Evolutionary conservation across 2,113 vertebrate species (phyloP), one percentile per base, ranked within the genome.

Genomic region (Eudyptes chrysolophus): DNA sequence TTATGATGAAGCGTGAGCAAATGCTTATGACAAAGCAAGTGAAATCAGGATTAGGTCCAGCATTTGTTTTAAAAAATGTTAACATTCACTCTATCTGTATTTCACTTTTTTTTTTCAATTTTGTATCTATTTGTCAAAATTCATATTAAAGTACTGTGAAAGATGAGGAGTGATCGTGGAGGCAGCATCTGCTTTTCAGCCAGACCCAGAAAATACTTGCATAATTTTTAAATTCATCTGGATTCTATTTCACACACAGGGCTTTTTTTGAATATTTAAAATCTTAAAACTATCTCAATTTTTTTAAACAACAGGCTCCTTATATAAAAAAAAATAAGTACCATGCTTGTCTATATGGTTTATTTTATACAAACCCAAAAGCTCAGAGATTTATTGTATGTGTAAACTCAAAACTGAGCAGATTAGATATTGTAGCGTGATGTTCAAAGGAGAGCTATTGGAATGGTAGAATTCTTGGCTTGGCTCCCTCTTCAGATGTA

Each of bases 401-500:
- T 54, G 78, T 78, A 93, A 97, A 96, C 80, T 96, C 89, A 96
- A 97, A 97, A 79, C 83, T 51, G 93, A 93, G 60, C 80, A 94
- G 94, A 96, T 98, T 97, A 92, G 95, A 94, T 95, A 97, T 92
- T 98, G 83, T 94, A 98, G 91, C 96, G 89, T 97, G 95, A 97
- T 97, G 87, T 98, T 97, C 96, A 96, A 98, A 98, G 95, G 95
- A 98, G 95, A 97, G 97, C 97, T 96, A 93, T 95, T 98, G 97
- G 98, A 98, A 97, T 97, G 95, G 96, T 90, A 97, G 92, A 96
- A 88, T 96, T 98, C 96, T 98, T 98, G 98, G 98, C 98, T 96
- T 96, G 92, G 95, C 98, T 97, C 98, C 98, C 97, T 98, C 97
- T 98, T 98, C 97, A 98, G 95, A 98, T 98, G 97, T 98, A 98